Conservation (phyloP, 2,888 invertebrate genomes). For the Malthinus flaveolus region DNA sequence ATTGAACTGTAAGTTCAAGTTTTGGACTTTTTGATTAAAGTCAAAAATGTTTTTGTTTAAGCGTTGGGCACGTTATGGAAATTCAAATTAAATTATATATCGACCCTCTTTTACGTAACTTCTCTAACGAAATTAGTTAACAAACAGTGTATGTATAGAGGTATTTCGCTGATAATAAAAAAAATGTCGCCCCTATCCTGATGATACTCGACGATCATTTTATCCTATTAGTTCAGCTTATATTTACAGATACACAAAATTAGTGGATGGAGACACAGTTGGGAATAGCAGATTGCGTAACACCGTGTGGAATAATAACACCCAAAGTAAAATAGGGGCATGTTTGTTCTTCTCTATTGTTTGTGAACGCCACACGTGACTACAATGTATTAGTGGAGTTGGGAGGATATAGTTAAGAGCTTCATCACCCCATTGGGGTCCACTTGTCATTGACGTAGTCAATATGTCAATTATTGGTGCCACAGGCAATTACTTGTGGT, state of each 20-base stretch:
- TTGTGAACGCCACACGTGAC: slow-evolving; percentile 19
- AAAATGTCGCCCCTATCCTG: not conserved
- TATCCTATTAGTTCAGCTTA: slow-evolving; percentile 7
- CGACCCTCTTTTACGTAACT: too few relatives aligned
- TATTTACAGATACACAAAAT: slow-evolving; percentile 5
- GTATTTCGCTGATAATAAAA: not conserved
- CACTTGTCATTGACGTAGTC: slow-evolving; percentile 50
- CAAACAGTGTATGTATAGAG: too few relatives aligned
- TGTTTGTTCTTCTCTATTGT: slow-evolving; percentile 16
- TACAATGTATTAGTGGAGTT: slow-evolving; percentile 22
- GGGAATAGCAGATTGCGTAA: slow-evolving; percentile 8
- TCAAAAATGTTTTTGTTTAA: too few relatives aligned
- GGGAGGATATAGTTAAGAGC: slow-evolving; percentile 21
- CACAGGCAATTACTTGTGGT: slow-evolving; percentile 50
- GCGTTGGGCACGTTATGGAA: too few relatives aligned
- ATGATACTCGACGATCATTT: not conserved
- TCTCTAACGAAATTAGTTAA: too few relatives aligned
- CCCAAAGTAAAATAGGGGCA: not conserved
- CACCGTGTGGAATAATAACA: not conserved
- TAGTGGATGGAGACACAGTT: slow-evolving; percentile 4
- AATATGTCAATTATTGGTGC: slow-evolving; percentile 52
- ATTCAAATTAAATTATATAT: too few relatives aligned
- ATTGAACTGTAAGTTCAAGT: slow-evolving; percentile 9
- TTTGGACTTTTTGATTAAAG: not conserved
- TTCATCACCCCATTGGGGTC: slow-evolving; percentile 23